A percentile compares a stretch with the other conserved stretches of the same genome.
Conservation (phyloP, 2,888 invertebrate species). For the Ormyrus pomaceus region DNA sequence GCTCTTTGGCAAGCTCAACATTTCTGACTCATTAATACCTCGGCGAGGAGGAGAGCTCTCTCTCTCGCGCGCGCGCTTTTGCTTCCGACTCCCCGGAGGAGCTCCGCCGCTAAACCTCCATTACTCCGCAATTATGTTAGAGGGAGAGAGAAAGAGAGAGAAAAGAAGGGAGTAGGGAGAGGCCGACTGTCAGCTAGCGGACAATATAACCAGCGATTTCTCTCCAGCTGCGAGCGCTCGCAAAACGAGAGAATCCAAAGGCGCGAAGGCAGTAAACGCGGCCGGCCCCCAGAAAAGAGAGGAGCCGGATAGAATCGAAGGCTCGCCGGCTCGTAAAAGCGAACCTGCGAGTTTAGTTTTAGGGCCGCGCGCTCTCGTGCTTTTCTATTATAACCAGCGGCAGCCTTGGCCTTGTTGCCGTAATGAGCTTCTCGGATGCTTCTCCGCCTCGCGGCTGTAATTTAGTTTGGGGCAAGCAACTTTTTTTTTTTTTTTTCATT, state of each 20-base stretch:
- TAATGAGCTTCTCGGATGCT: constrained; percentile 40
- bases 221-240: constrained; percentile 38
- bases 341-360: constrained; percentile 30
- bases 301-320: not conserved
- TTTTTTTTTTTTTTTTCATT: not conserved
- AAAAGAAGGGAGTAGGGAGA: not conserved
- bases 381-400: constrained; percentile 37
- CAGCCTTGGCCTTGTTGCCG: constrained; percentile 53
- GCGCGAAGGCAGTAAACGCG: constrained; percentile 9
- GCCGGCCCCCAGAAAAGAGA: too few species aligned
- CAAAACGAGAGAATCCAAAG: constrained; percentile 25
- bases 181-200: constrained; percentile 4
- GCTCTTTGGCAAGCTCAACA: too few species aligned
- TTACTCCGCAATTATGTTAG: constrained; percentile 45
- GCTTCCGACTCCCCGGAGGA: not conserved
- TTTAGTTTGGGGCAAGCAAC: too few species aligned
- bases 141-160: not conserved
- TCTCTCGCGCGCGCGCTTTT: not conserved
- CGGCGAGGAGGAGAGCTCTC: constrained; percentile 14
- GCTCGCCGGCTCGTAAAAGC: constrained; percentile 31
- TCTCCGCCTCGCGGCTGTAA: not conserved
- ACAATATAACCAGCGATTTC: constrained; percentile 37
- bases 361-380: constrained; percentile 11
- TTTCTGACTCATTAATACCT: not conserved
- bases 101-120: constrained; percentile 28